Conservation (phyloP, 2,113 vertebrate genomes). For the Sylvietta virens region DNA sequence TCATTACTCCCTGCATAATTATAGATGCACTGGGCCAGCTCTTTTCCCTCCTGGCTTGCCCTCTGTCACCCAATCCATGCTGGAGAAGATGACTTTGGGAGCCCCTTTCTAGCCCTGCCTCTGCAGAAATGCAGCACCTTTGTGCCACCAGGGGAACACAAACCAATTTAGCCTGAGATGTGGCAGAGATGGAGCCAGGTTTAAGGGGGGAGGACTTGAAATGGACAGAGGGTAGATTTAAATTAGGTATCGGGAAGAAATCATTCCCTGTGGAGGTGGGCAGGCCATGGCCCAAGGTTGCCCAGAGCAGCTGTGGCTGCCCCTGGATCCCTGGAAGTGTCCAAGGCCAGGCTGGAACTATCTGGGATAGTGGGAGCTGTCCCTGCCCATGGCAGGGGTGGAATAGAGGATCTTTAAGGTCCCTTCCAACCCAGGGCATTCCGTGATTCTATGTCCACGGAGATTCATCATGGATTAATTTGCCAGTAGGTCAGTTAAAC, state of each 20-base stretch:
- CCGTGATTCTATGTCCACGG: accelerated
- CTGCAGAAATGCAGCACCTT: neutral
- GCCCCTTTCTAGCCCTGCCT: neutral
- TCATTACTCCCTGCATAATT: neutral
- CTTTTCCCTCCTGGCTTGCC: neutral
- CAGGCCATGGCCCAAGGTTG: neutral
- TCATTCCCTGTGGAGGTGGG: neutral
- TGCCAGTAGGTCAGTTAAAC: neutral
- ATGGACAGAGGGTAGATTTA: neutral
- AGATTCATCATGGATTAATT: neutral
- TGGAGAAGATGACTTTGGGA: neutral
- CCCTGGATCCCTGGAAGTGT: neutral
- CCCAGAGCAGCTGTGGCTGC: neutral
- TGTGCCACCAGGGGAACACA: neutral
- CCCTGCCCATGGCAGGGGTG: neutral
- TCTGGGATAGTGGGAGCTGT: neutral
- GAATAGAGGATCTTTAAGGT: neutral
- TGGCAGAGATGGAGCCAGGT: neutral
- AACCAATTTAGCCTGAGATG: neutral
- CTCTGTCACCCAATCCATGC: neutral
- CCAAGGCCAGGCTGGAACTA: neutral
- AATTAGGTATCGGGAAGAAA: neutral
- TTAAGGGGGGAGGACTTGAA: neutral
- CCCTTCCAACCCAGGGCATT: neutral
- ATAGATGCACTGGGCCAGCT: conserved; percentile 7